Percentiles rank a stretch among this genome's conserved stretches.
Evolutionary conservation across 1,140 invertebrate genomes (phyloP).

Genomic region (Scaptodrosophila lebanonensis): DNA sequence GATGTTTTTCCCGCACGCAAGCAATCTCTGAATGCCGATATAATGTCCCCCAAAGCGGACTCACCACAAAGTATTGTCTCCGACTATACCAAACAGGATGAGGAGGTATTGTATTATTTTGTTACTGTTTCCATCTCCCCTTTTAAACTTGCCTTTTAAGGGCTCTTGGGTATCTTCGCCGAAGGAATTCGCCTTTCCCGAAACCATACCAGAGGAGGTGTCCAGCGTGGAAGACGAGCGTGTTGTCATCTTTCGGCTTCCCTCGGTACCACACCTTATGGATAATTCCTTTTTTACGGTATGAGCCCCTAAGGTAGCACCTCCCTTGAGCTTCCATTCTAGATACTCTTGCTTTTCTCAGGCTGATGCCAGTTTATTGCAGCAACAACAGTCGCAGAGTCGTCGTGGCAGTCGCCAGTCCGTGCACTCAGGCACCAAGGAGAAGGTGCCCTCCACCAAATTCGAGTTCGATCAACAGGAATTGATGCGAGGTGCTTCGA

Average conservation of each 20-base stretch:
- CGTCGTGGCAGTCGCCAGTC: conserved; percentile 71
- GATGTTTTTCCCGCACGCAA: conserved; percentile 88
- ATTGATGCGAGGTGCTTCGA: conserved; percentile 62
- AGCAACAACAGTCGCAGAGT: conserved; percentile 77
- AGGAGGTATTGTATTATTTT: too few species aligned
- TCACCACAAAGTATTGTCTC: conserved; percentile 69
- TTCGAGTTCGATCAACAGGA: conserved; percentile 76
- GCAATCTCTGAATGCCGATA: conserved; percentile 56
- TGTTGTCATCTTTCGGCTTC: conserved; percentile 81
- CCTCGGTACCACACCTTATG: conserved; percentile 69
- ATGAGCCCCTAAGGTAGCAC: conserved; percentile 1
- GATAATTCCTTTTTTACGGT: conserved; percentile 82
- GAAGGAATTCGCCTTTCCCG: conserved; percentile 91
- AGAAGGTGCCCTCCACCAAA: conserved; percentile 64
- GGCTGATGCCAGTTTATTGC: conserved; percentile 80
- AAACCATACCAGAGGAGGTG: conserved; percentile 94
- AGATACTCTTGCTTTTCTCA: conserved; percentile 21
- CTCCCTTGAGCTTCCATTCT: too few species aligned
- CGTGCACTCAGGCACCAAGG: conserved; percentile 69
- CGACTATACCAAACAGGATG: conserved; percentile 79
- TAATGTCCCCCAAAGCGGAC: conserved; percentile 72
- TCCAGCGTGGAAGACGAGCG: conserved; percentile 94
- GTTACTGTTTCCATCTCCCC: too few species aligned
- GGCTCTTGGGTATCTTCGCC: conserved; percentile 87
- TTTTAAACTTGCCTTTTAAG: conserved; percentile 54